Conservation (phyloP, 2,113 vertebrate genomes). For the Illadopsis cleaveri region DNA sequence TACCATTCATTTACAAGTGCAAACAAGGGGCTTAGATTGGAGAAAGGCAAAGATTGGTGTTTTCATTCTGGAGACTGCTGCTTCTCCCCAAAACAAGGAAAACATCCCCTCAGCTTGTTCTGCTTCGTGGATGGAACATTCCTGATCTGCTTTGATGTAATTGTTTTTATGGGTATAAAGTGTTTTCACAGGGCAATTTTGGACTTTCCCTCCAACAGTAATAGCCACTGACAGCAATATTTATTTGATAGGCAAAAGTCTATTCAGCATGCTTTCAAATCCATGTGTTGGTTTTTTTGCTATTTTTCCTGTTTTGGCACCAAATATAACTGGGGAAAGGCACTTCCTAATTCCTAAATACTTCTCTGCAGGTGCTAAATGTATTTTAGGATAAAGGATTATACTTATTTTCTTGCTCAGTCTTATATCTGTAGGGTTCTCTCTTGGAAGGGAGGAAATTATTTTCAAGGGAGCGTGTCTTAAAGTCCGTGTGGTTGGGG, state of each 20-base stretch:
- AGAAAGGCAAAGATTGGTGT: neutral
- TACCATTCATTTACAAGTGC: neutral
- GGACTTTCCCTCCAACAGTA: neutral
- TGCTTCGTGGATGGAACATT: neutral
- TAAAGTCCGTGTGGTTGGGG: neutral
- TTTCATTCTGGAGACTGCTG: neutral
- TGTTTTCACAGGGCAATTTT: neutral
- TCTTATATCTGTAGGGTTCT: neutral
- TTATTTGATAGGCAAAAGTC: neutral
- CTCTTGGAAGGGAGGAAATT: neutral
- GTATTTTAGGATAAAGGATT: neutral
- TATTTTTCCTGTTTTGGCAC: neutral
- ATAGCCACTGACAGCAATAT: neutral
- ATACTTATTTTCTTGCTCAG: neutral
- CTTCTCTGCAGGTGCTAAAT: neutral
- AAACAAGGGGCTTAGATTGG: neutral
- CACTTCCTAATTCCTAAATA: neutral
- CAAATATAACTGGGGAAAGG: neutral
- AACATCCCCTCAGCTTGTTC: neutral
- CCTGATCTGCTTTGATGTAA: neutral
- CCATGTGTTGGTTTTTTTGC: neutral
- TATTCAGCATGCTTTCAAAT: neutral
- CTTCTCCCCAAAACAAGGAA: neutral
- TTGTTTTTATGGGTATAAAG: neutral
- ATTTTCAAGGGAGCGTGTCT: neutral